Evolutionary conservation across 2,113 vertebrate species (phyloP).

Genomic region (Plectropomus leopardus): DNA sequence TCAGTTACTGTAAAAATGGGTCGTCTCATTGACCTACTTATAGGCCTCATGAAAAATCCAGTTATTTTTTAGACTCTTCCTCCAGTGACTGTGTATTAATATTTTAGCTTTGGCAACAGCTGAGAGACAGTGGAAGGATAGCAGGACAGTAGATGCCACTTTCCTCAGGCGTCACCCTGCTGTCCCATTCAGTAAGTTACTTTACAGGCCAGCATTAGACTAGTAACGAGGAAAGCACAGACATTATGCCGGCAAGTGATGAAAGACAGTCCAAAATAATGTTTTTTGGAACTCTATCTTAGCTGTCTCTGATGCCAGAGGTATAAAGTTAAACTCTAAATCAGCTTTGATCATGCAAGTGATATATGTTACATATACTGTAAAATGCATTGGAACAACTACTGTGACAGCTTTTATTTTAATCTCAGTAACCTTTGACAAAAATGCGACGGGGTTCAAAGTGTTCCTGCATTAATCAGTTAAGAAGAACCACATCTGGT

Average conservation of each 20-base stretch:
- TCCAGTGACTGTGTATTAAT: slow-evolving; percentile 76
- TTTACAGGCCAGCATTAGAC: slow-evolving; percentile 15
- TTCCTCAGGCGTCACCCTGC: slow-evolving; percentile 43
- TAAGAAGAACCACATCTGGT: slow-evolving; percentile 58
- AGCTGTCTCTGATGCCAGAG: background rate
- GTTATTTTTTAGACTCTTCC: slow-evolving; percentile 71
- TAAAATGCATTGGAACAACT: background rate
- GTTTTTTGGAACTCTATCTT: background rate
- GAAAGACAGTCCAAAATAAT: background rate
- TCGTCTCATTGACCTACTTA: slow-evolving; percentile 85
- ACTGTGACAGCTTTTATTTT: slow-evolving; percentile 6
- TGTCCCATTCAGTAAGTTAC: slow-evolving; percentile 53
- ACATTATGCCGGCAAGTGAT: background rate
- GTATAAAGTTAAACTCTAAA: background rate
- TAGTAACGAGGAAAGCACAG: background rate
- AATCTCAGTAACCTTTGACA: slow-evolving; percentile 20
- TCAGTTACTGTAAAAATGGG: slow-evolving; percentile 79
- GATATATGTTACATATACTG: background rate
- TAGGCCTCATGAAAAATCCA: slow-evolving; percentile 78
- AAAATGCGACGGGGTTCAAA: slow-evolving; percentile 38
- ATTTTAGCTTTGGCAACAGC: slow-evolving; percentile 77
- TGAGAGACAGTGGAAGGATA: slow-evolving; percentile 58
- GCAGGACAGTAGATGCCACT: slow-evolving; percentile 50
- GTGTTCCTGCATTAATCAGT: slow-evolving; percentile 40
- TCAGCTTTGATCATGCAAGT: slow-evolving; percentile 14